Base-by-base conservation (phyloP, 1,140 invertebrate species). In the Samia ricini region DNA sequence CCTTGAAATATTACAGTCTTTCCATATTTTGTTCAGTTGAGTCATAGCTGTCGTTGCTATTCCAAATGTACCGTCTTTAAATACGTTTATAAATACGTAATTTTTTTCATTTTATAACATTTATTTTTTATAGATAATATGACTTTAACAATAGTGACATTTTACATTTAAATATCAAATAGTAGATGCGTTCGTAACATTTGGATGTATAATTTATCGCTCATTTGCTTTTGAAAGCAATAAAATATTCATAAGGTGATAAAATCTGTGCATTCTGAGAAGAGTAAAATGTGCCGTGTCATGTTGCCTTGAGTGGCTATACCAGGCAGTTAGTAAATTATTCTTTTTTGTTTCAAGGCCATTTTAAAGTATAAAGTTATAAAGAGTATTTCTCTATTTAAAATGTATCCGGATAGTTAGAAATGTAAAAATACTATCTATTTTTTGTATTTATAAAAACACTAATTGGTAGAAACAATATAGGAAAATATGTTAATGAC, bases 181-280 rank as follows among this genome's bases (percentile, higher is more conserved):
- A 51, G 26, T 52, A 26, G 33, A 52, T 52, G 12, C 54, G 12
- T 61, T 50, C 49, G 51, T 61, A 52, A 56, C 50, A 36, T 63
- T 58, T 60, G n/a, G 8, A 10, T 57, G 57, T 64, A 64, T 61
- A 70, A 73, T 70, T 68, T 73, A 70, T 59, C 57, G 51, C 26
- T 50, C 49, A 63, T 73, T 68, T 57, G 60, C 62, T 65, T 66
- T 69, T 60, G 50, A 23, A 74, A 60, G 58, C 60, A 66, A 70
- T 74, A 69, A 69, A 71, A 71, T 74, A 74, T 74, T 68, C 69
- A 69, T 74, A 64, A 71, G 66, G 60, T 61, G 72, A 74, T 74
- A 71, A 71, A 69, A 69, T 66, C 66, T 69, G 19, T 15, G 33
- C 60, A 29, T 74, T 67, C 72, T 48, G 59, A 65, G 69, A 71